Evolutionary conservation across 2,113 vertebrate species (phyloP), one percentile per base, ranked within the genome.

Genomic region (Pantherophis guttatus): DNA sequence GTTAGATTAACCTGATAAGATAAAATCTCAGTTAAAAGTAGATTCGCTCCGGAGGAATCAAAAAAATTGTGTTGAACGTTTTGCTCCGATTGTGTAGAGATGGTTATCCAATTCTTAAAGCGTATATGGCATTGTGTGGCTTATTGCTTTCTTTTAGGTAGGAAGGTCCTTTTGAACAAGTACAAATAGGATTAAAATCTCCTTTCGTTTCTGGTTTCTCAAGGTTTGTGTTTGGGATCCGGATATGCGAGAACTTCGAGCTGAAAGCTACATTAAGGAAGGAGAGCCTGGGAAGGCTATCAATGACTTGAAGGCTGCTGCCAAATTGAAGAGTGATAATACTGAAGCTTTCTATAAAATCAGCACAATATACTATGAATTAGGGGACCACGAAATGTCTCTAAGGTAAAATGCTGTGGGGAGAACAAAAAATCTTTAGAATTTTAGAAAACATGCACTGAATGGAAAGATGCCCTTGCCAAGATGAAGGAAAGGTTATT

Each of bases 211-310:
- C 9, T 95, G 97, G 89, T 98, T 97, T 97, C 93, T 97, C 89
- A 97, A 99, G 99, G 99, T 98, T 15, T 99, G 99, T 95, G 96
- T 98, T 97, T 99, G 99, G 99, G 99, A 99, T 96, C 98, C 98
- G 95, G 97, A 97, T 91, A 97, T 99, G 86, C 98, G 99, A 86
- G 99, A 99, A 95, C 98, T 99, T 97, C 98, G 99, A 93, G 99
- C 99, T 3, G 99, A 99, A 91, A 99, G 99, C 96, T 99, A 98
- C 17, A 98, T 99, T 97, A 98, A 98, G 95, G 97, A 99, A 98
- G 99, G 98, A 2, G 98, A 99, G 92, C 98, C 98, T 96, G 98
- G 98, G 92, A 99, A 99, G 97, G 99, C 99, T 86, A 98, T 99
- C 97, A 98, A 97, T 94, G 99, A 99, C 98, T 98, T 99, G 86